Percentiles rank a stretch among this genome's conserved stretches.
Evolutionary conservation across 2,797 vertebrate genomes (phyloP).

Genomic region (Furcifer pardalis): DNA sequence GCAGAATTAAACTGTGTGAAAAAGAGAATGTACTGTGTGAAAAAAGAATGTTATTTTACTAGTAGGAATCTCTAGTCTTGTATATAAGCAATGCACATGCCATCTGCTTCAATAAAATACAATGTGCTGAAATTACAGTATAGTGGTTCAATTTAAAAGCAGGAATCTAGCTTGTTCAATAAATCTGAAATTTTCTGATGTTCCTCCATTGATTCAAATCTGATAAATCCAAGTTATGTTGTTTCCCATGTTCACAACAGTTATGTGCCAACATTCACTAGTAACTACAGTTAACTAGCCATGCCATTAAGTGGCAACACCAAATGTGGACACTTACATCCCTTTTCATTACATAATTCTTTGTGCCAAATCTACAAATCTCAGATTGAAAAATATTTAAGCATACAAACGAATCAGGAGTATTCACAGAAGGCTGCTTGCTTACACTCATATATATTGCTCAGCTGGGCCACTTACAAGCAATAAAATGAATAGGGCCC

Average conservation of each 20-base stretch:
- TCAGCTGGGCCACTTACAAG: background rate
- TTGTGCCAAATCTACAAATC: background rate
- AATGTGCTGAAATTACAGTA: background rate
- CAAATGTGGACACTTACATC: background rate
- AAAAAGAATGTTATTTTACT: background rate
- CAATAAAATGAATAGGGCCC: background rate
- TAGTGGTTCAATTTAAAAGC: background rate
- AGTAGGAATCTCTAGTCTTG: background rate
- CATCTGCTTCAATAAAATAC: background rate
- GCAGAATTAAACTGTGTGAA: conserved; percentile 51
- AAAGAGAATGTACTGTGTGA: too few relatives aligned
- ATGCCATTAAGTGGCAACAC: background rate
- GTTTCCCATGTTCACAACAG: conserved; percentile 39
- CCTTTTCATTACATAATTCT: background rate
- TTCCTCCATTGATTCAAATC: background rate
- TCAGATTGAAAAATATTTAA: background rate
- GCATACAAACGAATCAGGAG: background rate
- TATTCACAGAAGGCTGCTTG: background rate
- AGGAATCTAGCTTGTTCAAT: background rate
- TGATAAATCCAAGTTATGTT: background rate
- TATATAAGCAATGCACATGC: background rate
- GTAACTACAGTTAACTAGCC: background rate
- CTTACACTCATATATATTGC: background rate
- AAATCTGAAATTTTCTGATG: background rate
- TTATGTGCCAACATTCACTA: fast-evolving